These are phyloP conservation scores for Blastobasis adustella DNA, from an alignment of 2,888 invertebrate genomes.

Conservation along the genomic window DNA sequence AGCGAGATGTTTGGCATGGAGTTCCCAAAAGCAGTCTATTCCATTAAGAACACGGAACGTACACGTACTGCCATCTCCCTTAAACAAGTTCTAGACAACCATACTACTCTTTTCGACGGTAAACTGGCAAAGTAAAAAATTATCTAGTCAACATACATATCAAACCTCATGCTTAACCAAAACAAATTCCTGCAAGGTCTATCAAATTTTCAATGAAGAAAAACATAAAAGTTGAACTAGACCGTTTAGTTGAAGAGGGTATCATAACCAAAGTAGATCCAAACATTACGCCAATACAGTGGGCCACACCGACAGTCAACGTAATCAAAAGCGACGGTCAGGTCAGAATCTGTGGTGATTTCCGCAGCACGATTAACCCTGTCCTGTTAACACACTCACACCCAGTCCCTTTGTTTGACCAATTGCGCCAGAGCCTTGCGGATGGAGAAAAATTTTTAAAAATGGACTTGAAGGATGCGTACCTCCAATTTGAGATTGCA, in stretches of 20 bases:
- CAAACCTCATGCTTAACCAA: not conserved
- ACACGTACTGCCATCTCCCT: not conserved
- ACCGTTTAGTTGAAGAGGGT: not conserved
- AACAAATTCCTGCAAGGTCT: not conserved
- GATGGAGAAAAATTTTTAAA: not conserved
- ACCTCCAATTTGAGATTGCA: not conserved
- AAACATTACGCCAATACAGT: not conserved
- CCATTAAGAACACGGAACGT: not conserved
- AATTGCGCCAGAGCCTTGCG: not conserved
- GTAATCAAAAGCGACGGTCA: not conserved
- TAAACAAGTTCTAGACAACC: slow-evolving; percentile 1
- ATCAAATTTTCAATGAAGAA: slow-evolving; percentile 1
- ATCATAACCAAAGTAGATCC: not conserved
- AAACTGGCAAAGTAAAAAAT: slow-evolving; percentile 7
- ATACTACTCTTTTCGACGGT: slow-evolving; percentile 4
- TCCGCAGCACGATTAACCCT: not conserved
- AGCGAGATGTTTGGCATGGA: slow-evolving; percentile 6
- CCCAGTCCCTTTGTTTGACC: not conserved
- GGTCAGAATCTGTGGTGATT: not conserved
- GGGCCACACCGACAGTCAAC: not conserved
- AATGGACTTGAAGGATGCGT: not conserved
- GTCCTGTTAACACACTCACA: not conserved
- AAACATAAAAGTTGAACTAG: slow-evolving; percentile 7
- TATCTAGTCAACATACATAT: slow-evolving; percentile 1
- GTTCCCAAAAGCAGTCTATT: slow-evolving; percentile 7